Evolutionary conservation across 1,140 invertebrate genomes (phyloP).

Genomic region (Acyrthosiphon pisum): DNA sequence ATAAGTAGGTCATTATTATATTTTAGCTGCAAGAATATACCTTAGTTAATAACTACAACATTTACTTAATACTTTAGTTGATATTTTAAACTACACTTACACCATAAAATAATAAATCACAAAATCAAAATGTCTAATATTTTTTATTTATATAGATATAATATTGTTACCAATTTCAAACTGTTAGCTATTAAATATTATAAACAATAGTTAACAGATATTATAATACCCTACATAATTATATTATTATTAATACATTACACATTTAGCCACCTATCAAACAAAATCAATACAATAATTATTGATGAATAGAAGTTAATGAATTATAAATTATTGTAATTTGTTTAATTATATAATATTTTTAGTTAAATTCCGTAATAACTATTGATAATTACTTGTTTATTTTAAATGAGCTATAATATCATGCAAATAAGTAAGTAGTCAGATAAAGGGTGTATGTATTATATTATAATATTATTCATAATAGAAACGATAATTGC

Average conservation of each 20-base stretch:
- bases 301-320: no score
- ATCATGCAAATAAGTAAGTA: not conserved
- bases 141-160: not conserved
- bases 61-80: not conserved
- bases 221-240: no score
- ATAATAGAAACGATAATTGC: not conserved
- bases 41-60: not conserved
- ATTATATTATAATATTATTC: not conserved
- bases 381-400: not conserved
- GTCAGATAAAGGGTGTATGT: not conserved
- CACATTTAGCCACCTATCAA: no score
- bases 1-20: not conserved
- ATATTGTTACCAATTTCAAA: not conserved
- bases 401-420: not conserved
- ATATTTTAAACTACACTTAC: not conserved
- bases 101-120: not conserved
- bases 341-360: no score
- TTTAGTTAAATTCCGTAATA: no score
- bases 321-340: no score
- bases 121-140: not conserved
- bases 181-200: no score
- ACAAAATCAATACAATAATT: no score
- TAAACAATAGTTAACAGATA: no score
- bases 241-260: no score
- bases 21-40: not conserved